Evolutionary conservation across 1,140 invertebrate species (phyloP).

Genomic region (Maconellicoccus hirsutus): DNA sequence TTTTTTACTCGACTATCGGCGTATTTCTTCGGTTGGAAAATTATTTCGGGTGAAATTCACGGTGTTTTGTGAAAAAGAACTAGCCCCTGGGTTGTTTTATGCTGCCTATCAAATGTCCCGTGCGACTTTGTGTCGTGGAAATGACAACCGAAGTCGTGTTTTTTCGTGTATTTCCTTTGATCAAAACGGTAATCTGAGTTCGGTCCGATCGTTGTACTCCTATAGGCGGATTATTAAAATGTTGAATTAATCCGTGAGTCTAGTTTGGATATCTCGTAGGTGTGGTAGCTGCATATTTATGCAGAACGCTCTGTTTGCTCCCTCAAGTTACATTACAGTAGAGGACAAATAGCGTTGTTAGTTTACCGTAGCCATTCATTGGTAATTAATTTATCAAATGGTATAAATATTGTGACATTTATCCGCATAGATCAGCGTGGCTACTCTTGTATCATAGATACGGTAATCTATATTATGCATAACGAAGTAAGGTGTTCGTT

Average conservation of each 20-base stretch:
- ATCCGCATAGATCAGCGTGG: conserved; percentile 1
- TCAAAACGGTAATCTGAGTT: too few relatives aligned
- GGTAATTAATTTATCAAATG: conserved; percentile 6
- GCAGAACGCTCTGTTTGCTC: neutral
- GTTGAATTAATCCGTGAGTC: too few relatives aligned
- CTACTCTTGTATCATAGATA: neutral
- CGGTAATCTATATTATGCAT: neutral
- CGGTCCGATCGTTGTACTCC: too few relatives aligned
- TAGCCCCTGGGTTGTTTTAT: neutral
- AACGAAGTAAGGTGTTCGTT: too few relatives aligned
- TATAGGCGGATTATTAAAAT: too few relatives aligned
- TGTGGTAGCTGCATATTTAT: too few relatives aligned
- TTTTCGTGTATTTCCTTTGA: too few relatives aligned
- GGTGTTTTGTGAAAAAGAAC: neutral
- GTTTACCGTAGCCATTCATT: neutral
- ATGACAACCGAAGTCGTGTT: too few relatives aligned
- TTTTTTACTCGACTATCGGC: neutral
- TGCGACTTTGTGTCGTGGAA: too few relatives aligned
- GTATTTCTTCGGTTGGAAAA: conserved; percentile 3
- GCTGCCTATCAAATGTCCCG: too few relatives aligned
- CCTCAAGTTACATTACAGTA: neutral
- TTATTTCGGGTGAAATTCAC: neutral
- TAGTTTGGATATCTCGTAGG: too few relatives aligned
- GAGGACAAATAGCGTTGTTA: neutral
- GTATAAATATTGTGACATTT: conserved; percentile 6